Base-by-base conservation (phyloP, 2,113 vertebrate species). In the Chaetodon trifascialis region DNA sequence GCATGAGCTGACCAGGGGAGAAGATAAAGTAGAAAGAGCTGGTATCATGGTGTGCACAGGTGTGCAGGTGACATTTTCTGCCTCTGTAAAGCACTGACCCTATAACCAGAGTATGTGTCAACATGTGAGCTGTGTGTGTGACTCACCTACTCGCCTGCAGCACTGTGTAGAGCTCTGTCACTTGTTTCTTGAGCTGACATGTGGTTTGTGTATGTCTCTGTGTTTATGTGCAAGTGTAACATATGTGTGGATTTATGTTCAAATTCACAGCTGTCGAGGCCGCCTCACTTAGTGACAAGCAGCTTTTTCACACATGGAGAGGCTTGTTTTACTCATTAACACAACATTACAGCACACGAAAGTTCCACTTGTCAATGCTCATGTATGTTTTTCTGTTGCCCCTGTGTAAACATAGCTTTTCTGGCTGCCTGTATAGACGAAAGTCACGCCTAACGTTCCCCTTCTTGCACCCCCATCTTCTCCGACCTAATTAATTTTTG, bases 331-430 rank as follows among this genome's bases (percentile, higher is more conserved):
- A 84, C 52, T 80, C 76, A 84, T 86, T 84, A 82, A 86, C 74
- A 89, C 83, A 86, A 84, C 76, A 73, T 86, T 71, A 72, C 36
- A 11, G 56, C 86, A 86, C 70, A 84, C 86, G 85, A 84, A 86
- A 84, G 81, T 88, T 56, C 51, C 69, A 79, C 88, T 85, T 89
- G 82, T 90, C 78, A 83, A 7, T 84, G 64, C 58, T 47, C 42
- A 68, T 86, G 76, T 86, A 74, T 88, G 74, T 86, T 88, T 58
- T 76, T 76, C 75, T 80, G 44, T 68, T 25, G 52, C 75, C 51
- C 74, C 47, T 67, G 62, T 70, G 51, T 88, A 89, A 88, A 91
- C 83, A 85, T 0, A 68, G 58, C 44, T 79, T 71, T 74, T 70
- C 55, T 73, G 23, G 36, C 69, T 76, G 42, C 65, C 25, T 76